These are phyloP conservation scores for Drosophila siamana DNA, from an alignment of 2,888 invertebrate genomes.

Conservation along the genomic window DNA sequence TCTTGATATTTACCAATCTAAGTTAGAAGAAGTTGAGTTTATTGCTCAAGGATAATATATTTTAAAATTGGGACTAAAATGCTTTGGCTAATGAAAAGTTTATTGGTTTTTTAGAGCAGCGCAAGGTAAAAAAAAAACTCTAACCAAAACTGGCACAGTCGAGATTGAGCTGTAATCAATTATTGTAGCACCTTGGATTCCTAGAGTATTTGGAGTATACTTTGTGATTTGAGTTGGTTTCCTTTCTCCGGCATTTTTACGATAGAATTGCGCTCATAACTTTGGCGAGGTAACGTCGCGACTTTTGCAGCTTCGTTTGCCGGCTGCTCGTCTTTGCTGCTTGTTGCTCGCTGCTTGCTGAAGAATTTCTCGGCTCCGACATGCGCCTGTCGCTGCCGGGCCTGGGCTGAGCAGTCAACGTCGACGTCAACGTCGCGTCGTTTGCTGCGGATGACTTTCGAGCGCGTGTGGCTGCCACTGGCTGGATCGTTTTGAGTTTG, in stretches of 20 bases:
- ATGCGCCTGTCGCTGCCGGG: slow-evolving; percentile 70
- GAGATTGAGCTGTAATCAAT: slow-evolving; percentile 11
- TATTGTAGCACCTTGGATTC: slow-evolving; percentile 6
- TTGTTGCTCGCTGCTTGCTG: slow-evolving; percentile 31
- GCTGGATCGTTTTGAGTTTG: slow-evolving; percentile 66
- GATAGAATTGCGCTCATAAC: slow-evolving; percentile 81
- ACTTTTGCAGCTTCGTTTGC: slow-evolving; percentile 4
- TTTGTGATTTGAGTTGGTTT: slow-evolving; percentile 13
- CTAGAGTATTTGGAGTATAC: slow-evolving; percentile 34
- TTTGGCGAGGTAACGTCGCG: slow-evolving; percentile 61
- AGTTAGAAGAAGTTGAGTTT: too few relatives aligned
- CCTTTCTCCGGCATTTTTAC: slow-evolving; percentile 75
- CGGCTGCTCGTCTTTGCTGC: slow-evolving; percentile 66
- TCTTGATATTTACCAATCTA: too few relatives aligned
- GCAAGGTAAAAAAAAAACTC: too few relatives aligned
- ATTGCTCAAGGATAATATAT: too few relatives aligned
- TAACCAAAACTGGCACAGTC: too few relatives aligned
- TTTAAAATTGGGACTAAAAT: too few relatives aligned
- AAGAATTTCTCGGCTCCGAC: slow-evolving; percentile 74
- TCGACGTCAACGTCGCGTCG: neutral
- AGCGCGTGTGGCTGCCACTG: slow-evolving; percentile 61
- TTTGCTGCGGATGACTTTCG: neutral
- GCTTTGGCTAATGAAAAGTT: too few relatives aligned
- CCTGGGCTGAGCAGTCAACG: slow-evolving; percentile 23
- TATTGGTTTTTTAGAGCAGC: too few relatives aligned